Evolutionary conservation across 2,113 vertebrate species (phyloP).

Genomic region (Heloderma charlesbogerti): DNA sequence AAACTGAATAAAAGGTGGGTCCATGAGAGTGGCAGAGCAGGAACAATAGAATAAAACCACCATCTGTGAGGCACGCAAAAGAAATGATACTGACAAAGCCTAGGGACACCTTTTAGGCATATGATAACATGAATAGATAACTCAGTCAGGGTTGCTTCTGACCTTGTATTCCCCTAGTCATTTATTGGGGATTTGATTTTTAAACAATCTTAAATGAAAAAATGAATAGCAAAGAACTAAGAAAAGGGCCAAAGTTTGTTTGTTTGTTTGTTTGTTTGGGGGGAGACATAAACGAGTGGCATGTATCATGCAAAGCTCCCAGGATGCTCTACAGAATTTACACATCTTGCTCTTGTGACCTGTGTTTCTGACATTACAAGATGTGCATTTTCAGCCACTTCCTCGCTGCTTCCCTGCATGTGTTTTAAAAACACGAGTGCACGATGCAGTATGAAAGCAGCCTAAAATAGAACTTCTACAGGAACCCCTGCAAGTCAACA

Average conservation of each 20-base stretch:
- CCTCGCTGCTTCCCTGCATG: background rate
- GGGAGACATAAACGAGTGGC: background rate
- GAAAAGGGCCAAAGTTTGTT: no score
- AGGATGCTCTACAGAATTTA: background rate
- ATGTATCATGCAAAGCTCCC: background rate
- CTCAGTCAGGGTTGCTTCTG: background rate
- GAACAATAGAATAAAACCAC: background rate
- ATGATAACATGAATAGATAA: background rate
- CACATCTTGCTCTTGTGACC: background rate
- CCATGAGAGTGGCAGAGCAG: background rate
- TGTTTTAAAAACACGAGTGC: background rate
- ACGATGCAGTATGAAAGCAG: background rate
- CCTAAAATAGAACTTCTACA: background rate
- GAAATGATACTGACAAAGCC: background rate
- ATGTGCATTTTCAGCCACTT: background rate
- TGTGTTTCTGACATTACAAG: background rate
- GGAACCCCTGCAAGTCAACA: background rate
- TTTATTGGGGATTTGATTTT: background rate
- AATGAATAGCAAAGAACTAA: no score
- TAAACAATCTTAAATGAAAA: no score
- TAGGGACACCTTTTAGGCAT: background rate
- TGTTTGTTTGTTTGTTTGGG: no score
- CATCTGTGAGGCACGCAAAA: background rate
- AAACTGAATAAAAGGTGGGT: background rate
- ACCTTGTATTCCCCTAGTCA: background rate